phyloP scores from a whole-genome alignment of 2,113 vertebrate species.

The Terrapene triunguis region DNA sequence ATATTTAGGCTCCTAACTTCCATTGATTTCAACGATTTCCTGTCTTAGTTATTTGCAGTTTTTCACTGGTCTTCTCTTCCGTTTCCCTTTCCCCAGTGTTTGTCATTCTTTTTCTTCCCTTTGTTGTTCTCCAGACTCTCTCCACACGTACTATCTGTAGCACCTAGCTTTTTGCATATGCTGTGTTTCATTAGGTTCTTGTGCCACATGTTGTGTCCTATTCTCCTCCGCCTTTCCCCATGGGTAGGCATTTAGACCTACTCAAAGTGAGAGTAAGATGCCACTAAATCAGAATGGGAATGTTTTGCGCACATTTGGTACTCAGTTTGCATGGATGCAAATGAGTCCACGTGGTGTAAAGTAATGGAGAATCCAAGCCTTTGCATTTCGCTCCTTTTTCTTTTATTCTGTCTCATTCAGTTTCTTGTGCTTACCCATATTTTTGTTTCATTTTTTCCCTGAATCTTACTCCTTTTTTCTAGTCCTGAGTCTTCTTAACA shows the following conservation, averaged over 20 bases:
- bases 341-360: not conserved
- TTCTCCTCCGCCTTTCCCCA: not conserved
- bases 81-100: not conserved
- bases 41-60: not conserved
- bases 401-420: not conserved
- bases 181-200: not conserved
- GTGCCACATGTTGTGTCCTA: not conserved
- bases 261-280: not conserved
- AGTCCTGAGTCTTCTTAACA: not conserved
- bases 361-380: rapidly evolving
- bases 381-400: not conserved
- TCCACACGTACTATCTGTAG: rapidly evolving
- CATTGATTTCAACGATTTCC: not conserved
- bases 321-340: not conserved
- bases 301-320: not conserved
- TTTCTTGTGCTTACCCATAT: not conserved
- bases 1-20: not conserved
- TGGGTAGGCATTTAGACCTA: not conserved
- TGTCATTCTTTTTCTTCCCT: not conserved
- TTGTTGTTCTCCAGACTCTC: not conserved
- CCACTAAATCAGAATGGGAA: not conserved
- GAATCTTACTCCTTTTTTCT: not conserved
- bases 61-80: not conserved
- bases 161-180: not conserved
- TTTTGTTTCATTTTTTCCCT: not conserved